A percentile compares a stretch with the other conserved stretches of the same genome.
phyloP scores from a whole-genome alignment of 2,113 vertebrate genomes.

The Pseudonaja textilis region DNA sequence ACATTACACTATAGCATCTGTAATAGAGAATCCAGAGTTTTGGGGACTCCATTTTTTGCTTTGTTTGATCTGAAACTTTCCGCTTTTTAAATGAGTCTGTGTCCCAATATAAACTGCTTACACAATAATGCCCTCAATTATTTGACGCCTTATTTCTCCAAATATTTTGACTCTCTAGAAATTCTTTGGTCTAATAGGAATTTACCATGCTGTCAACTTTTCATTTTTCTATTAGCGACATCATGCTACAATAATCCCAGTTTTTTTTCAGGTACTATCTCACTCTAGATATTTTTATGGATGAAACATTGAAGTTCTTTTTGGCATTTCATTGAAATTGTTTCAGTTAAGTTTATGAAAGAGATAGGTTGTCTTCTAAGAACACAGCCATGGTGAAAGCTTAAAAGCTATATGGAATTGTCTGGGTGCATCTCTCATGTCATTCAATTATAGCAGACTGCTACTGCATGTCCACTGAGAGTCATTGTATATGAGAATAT shows the following conservation, averaged over 20 bases:
- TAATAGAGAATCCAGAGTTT: not conserved
- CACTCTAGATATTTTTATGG: slow-evolving; percentile 29
- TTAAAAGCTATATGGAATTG: not conserved
- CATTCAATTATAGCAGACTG: slow-evolving; percentile 31
- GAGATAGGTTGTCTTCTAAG: not conserved
- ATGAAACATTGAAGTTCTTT: not conserved
- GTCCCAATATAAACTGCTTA: slow-evolving; percentile 68
- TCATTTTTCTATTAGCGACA: slow-evolving; percentile 46
- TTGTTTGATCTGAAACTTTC: slow-evolving; percentile 63
- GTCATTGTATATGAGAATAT: not conserved
- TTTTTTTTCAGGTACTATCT: slow-evolving; percentile 52
- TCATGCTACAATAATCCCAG: slow-evolving; percentile 43
- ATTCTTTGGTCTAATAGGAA: slow-evolving; percentile 60
- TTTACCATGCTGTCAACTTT: slow-evolving; percentile 47
- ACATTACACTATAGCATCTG: not conserved
- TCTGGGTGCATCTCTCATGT: slow-evolving; percentile 15
- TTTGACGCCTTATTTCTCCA: slow-evolving; percentile 62
- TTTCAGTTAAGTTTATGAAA: not conserved
- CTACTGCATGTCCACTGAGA: slow-evolving; percentile 14
- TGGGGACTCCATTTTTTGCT: slow-evolving; percentile 46
- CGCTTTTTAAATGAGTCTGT: slow-evolving; percentile 62
- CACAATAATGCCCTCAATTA: slow-evolving; percentile 66
- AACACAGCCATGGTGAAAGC: not conserved
- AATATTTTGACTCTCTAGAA: slow-evolving; percentile 68
- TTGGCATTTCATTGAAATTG: slow-evolving; percentile 23